Base-by-base conservation (phyloP, 2,888 invertebrate species). In the Troides oblongomaculatus region DNA sequence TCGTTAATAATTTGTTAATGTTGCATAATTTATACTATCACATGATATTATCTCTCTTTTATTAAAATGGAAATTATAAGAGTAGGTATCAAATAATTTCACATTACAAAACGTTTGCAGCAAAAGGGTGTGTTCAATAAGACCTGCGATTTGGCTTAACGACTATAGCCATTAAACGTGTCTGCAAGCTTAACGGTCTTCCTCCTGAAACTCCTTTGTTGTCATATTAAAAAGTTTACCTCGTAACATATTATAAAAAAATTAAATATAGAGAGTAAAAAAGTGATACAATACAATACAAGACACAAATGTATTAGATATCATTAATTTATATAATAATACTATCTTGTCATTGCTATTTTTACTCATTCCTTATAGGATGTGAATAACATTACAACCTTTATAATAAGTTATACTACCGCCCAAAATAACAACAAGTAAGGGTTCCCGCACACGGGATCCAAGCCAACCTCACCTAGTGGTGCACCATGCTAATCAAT, bases 141-240 rank as follows among this genome's bases (percentile, higher is more conserved):
- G 53, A 39, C 61, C 66, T 53, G 61, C 66, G 61, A 66, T 61
- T 66, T 66, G 66, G 66, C 61, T 61, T 66, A 66, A 66, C 66
- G 66, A 66, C 61, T 50, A 21, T n/a, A 30, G 66, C 61, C 66
- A 66, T 66, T 66, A 66, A 18, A 36, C 61, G 36, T 39, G 61
- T 66, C 66, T 66, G 39, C 39, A 25, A 53, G 53, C 53, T 39
- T 61, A 23, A 66, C 50, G 39, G 66, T 53, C 53, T 21, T 39
- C 60, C 53, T 60, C 60, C 53, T 60, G 25, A 66, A 30, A 25
- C 60, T n/a, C 61, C 46, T 63, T 66, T 59, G 50, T 59, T 63
- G 61, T 66, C 66, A 66, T 62, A 70, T 66, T 62, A 66, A 59
- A 66, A 59, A 8, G 39, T 66, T 62, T 62, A 62, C 12, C 12